Percentiles rank a stretch among this genome's conserved stretches.
phyloP scores from a whole-genome alignment of 2,797 vertebrate species.

The Poliocrania exsul region DNA sequence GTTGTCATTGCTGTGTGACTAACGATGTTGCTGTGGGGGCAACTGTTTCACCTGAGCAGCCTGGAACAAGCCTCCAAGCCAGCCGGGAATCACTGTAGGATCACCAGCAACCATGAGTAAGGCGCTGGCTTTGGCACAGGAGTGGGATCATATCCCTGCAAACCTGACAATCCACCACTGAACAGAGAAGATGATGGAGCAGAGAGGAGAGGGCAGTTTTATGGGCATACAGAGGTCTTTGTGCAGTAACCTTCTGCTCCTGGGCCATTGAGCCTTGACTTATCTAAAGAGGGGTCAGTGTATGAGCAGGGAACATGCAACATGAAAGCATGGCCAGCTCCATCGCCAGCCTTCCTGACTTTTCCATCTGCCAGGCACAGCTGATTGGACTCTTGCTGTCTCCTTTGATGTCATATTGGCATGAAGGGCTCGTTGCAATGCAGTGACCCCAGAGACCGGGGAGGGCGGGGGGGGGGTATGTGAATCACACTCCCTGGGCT shows the following conservation, averaged over 20 bases:
- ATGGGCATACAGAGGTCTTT: fast-evolving
- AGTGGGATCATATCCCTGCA: neutral
- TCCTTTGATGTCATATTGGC: neutral
- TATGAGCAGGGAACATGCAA: fast-evolving
- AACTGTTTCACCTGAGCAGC: neutral
- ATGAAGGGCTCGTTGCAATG: fast-evolving
- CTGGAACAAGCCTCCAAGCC: neutral
- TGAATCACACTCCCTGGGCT: neutral
- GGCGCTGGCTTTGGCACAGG: neutral
- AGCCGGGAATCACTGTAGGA: fast-evolving
- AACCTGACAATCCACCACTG: neutral
- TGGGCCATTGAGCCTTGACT: neutral
- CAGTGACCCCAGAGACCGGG: neutral
- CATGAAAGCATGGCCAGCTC: fast-evolving
- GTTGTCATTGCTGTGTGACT: neutral
- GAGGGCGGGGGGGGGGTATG: neutral
- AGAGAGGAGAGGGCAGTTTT: neutral
- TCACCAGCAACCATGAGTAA: fast-evolving
- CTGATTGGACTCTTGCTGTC: neutral
- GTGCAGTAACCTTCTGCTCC: neutral
- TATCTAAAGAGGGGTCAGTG: neutral
- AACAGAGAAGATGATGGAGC: fast-evolving
- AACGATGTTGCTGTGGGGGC: neutral
- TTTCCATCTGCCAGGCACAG: neutral
- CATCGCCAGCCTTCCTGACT: neutral